A percentile compares a stretch with the other conserved stretches of the same genome.
Evolutionary conservation across 2,888 invertebrate species (phyloP).

Genomic region (Troides aeacus): DNA sequence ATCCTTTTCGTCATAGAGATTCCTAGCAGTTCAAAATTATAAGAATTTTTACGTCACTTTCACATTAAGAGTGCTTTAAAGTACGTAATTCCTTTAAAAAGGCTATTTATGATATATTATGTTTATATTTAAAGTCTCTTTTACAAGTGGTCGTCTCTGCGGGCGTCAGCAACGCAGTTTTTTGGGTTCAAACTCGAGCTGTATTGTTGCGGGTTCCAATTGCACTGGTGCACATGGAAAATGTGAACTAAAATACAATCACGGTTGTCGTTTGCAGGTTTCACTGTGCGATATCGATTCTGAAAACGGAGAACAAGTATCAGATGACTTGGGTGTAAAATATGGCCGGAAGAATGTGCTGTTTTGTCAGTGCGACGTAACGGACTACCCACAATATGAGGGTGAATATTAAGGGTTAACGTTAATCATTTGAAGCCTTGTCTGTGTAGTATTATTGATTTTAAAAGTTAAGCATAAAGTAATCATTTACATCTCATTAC

Average conservation of each 20-base stretch:
- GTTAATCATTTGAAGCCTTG: not conserved
- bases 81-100: too few species aligned
- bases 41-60: too few species aligned
- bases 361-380: conserved; percentile 88
- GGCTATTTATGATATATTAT: too few species aligned
- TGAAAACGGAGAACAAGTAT: conserved; percentile 84
- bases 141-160: too few species aligned
- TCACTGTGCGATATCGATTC: conserved; percentile 87
- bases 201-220: too few species aligned
- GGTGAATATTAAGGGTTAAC: conserved; percentile 62
- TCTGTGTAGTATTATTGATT: not conserved
- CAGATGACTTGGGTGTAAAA: conserved; percentile 82
- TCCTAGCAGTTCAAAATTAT: too few species aligned
- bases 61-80: too few species aligned
- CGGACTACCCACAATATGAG: conserved; percentile 88
- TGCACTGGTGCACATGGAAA: not conserved
- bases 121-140: too few species aligned
- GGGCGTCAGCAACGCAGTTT: too few species aligned
- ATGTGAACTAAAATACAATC: not conserved
- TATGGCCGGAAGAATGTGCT: conserved; percentile 85
- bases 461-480: not conserved
- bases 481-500: conserved; percentile 35
- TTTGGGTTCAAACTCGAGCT: too few species aligned
- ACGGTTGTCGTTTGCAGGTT: conserved; percentile 68
- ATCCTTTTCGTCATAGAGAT: too few species aligned